Conservation (phyloP, 1,140 invertebrate genomes). For the Calycopis cecrops region DNA sequence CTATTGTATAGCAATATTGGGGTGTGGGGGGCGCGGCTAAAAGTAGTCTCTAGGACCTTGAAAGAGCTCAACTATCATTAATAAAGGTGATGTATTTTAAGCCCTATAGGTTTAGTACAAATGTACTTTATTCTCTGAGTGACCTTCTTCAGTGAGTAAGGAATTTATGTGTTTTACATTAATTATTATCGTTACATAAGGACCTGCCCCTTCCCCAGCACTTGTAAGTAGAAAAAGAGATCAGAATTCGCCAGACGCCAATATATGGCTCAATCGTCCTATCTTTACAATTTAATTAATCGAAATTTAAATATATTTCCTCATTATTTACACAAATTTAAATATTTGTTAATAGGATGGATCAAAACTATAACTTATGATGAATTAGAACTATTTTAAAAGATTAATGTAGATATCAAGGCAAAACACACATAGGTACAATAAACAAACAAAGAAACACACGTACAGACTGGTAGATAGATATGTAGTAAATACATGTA, state of each 20-base stretch:
- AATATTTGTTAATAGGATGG: no score
- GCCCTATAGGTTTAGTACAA: not conserved
- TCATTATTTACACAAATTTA: no score
- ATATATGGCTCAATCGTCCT: no score
- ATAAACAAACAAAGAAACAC: no score
- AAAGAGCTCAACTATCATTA: not conserved
- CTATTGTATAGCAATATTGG: not conserved
- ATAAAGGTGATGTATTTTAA: not conserved
- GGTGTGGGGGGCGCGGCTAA: not conserved
- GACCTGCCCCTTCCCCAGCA: not conserved
- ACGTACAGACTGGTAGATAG: no score
- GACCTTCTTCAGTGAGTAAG: conserved; percentile 1
- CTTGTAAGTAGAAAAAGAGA: not conserved
- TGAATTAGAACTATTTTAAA: no score
- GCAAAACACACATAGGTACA: no score
- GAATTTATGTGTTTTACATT: not conserved
- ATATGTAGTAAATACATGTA: no score
- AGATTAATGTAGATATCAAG: no score
- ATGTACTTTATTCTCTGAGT: not conserved
- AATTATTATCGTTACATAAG: not conserved
- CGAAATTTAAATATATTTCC: no score
- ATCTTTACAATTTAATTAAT: no score
- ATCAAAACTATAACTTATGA: no score
- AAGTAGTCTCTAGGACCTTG: not conserved
- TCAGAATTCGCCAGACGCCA: not conserved